Conservation (phyloP, 2,797 vertebrate genomes). For the Tragelaphus eurycerus region DNA sequence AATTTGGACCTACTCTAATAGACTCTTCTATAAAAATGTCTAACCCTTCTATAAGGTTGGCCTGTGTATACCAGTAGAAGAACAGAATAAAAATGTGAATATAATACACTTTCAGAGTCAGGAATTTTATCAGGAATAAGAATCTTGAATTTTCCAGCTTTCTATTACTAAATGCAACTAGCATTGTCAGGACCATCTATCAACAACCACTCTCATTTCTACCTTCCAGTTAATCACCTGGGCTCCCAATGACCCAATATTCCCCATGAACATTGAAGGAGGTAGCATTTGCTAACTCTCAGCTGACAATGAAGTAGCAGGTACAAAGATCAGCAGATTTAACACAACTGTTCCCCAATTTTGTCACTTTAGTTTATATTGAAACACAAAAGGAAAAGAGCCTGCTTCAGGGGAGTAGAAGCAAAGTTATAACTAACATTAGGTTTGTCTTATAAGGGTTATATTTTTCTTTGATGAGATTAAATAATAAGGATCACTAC, state of each 20-base stretch:
- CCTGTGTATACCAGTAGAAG: background rate
- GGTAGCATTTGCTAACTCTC: background rate
- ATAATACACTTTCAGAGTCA: background rate
- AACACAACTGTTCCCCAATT: background rate
- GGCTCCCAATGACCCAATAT: background rate
- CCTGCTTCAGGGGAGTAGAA: background rate
- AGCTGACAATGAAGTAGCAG: background rate
- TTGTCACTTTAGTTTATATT: background rate
- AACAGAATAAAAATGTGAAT: background rate
- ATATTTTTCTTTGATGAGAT: background rate
- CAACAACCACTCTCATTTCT: background rate
- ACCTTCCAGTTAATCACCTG: background rate
- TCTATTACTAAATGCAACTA: background rate
- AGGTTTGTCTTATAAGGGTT: background rate
- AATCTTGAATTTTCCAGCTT: background rate
- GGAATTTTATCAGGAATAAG: background rate
- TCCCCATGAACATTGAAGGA: background rate
- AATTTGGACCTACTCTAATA: background rate
- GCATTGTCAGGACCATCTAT: background rate
- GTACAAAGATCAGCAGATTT: background rate
- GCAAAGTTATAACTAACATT: background rate
- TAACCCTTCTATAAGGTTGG: background rate
- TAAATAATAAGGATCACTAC: background rate
- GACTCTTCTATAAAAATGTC: background rate
- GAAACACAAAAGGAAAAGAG: background rate